Base-by-base conservation (phyloP, 2,797 vertebrate species). In the Gallinago stenura region DNA sequence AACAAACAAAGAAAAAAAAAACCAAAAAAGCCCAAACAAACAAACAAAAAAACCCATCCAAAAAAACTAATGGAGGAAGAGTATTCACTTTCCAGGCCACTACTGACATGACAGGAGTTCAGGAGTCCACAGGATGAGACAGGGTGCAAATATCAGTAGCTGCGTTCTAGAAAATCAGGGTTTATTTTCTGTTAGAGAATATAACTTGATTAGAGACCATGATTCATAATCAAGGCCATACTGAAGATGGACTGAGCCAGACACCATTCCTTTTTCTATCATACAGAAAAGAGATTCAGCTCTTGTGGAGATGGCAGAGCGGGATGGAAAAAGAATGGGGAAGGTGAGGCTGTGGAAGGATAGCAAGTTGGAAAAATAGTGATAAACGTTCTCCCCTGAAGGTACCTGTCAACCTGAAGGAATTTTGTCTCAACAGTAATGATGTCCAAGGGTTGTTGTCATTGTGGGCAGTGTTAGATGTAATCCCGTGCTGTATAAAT, bases 1-100 rank as follows among this genome's bases (percentile, higher is more conserved):
- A 46, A 21, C 45, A 46, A 45, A 51, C 50, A 5, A 3, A 13
- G 18, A 5, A 48, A 68, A 19, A 19, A 33, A 18, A 15, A 5
- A 1, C 8, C 9, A 1, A 4, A 0, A 58, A n/a, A 3, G 0
- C 30, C 11, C 16, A 70, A 50, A 2, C 2, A 80, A 60, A 10
- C 43, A 45, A 45, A 45, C 11, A 43, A 28, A 35, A 6, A 43
- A 11, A 2, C 1, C 4, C 7, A 57, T 33, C 14, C 14, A 33
- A 33, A 57, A 37, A 37, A 51, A 4, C 6, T 24, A 35, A 6
- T 20, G 7, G 7, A 77, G 53, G n/a, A 77, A 68, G 16, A 81
- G 15, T 86, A 75, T 54, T 84, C 6, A 22, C 25, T 90, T 86
- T 24, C 78, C 24, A 60, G 56, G 56, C 7, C 13, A 17, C 45